Percentiles rank a stretch among this genome's conserved stretches.
Conservation (phyloP, 1,140 invertebrate species). For the Cryptotermes secundus region DNA sequence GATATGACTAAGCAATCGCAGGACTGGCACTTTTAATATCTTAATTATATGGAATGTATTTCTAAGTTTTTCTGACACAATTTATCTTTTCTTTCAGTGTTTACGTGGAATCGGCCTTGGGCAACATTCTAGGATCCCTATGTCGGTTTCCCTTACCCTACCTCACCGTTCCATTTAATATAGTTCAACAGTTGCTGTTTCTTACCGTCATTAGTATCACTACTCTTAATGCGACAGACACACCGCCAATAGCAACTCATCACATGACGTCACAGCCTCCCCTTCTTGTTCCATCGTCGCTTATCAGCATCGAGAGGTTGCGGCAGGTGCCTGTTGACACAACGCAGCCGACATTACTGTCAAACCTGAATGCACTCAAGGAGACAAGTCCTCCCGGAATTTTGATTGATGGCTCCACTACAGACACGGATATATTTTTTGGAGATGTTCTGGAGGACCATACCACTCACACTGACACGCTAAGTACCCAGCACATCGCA, state of each 20-base stretch:
- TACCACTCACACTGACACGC: too few species aligned
- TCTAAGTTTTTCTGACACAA: too few species aligned
- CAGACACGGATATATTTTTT: too few species aligned
- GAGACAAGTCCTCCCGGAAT: too few species aligned
- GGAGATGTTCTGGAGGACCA: too few species aligned
- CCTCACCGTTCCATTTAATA: constrained; percentile 46
- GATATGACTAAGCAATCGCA: too few species aligned
- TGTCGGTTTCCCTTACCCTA: constrained; percentile 42
- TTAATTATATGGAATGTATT: too few species aligned
- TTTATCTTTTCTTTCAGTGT: constrained; percentile 37
- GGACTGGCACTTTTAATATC: too few species aligned
- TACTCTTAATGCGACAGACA: background rate
- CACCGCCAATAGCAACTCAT: background rate
- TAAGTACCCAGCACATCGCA: too few species aligned
- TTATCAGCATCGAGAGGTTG: background rate
- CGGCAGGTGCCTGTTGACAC: background rate
- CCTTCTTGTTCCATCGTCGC: background rate
- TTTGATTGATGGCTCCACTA: too few species aligned
- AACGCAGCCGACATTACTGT: background rate
- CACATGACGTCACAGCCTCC: background rate
- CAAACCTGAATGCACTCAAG: too few species aligned
- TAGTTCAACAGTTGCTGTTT: constrained; percentile 44
- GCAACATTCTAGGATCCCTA: constrained; percentile 44
- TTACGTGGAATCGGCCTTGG: constrained; percentile 38
- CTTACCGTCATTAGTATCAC: constrained; percentile 39